Evolutionary conservation across 2,797 vertebrate species (phyloP), one percentile per base, ranked within the genome.

Genomic region (Enteromius trimaculatus): DNA sequence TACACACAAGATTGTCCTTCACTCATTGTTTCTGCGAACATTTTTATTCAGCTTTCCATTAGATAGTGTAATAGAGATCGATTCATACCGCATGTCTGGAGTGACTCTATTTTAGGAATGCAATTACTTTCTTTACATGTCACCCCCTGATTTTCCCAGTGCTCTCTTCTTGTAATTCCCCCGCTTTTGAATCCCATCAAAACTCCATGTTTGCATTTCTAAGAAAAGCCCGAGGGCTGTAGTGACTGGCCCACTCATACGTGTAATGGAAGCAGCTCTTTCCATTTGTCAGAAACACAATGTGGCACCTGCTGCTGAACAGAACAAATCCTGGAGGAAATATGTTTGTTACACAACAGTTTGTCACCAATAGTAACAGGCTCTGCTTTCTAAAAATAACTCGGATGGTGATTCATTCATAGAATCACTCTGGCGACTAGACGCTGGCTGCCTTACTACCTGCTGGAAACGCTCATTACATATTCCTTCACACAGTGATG

Each of bases 301-400:
- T 79, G 75, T 62, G 1, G 29, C 2, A 85, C 13, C 64, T 51
- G 79, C 49, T 31, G 44, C 53, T 58, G 51, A 60, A 64, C 82
- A 53, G n/a, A 47, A 31, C 10, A 23, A 72, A 86, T 79, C 78
- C 47, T 75, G 39, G 31, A 66, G 42, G 83, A 89, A 89, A 74
- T 31, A 66, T 68, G 31, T 42, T 9, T 44, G 75, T 91, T 89
- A 77, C 53, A 85, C 86, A 91, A 92, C 42, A 74, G 55, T 69
- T 75, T 62, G 90, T 92, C 87, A 89, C 91, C 90, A 88, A 85
- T 90, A 90, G 90, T 86, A 89, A 92, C 89, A 0, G 78, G 21
- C 89, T 83, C 86, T n/a, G 31, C 53, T 69, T 70, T 90, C 91
- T 93, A 92, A 91, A 93, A 92, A 93, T 91, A 93, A 16, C 71